These are phyloP conservation scores for Epinephelus cyanopodus DNA, from an alignment of 2,113 vertebrate genomes.

Conservation along the genomic window DNA sequence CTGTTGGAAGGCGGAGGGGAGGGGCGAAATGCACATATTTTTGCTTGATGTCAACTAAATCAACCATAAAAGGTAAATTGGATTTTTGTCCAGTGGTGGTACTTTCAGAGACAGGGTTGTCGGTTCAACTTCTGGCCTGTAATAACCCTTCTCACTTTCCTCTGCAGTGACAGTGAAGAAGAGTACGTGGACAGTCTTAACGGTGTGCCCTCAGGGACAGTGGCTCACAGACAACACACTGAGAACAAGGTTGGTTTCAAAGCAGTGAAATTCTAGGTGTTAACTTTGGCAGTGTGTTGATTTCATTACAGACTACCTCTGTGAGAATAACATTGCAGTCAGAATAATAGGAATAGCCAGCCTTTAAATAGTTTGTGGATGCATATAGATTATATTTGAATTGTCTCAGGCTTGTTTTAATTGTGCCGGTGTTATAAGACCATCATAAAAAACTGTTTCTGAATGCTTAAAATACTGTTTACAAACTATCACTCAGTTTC, in stretches of 20 bases:
- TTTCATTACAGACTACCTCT: neutral
- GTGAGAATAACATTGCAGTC: neutral
- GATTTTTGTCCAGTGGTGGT: slow-evolving; percentile 75
- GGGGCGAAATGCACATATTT: slow-evolving; percentile 78
- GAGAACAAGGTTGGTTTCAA: slow-evolving; percentile 69
- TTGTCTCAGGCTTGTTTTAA: neutral
- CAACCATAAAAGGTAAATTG: slow-evolving; percentile 83
- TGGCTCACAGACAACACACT: neutral
- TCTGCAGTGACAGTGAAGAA: slow-evolving; percentile 75
- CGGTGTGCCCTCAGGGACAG: slow-evolving; percentile 21
- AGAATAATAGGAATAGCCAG: neutral
- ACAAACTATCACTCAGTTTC: neutral
- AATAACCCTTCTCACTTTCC: slow-evolving; percentile 52
- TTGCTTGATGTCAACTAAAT: slow-evolving; percentile 83
- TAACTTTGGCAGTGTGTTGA: neutral
- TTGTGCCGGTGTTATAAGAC: neutral
- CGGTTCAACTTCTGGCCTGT: slow-evolving; percentile 56
- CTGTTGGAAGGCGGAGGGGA: slow-evolving; percentile 64
- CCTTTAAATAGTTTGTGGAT: neutral
- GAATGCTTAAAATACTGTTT: neutral
- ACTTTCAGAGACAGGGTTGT: slow-evolving; percentile 59
- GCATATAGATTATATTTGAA: neutral
- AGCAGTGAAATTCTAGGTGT: neutral
- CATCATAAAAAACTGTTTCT: neutral
- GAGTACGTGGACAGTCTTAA: slow-evolving; percentile 82